phyloP scores from a whole-genome alignment of 2,888 invertebrate genomes.

The Drosophila multiciliata region DNA sequence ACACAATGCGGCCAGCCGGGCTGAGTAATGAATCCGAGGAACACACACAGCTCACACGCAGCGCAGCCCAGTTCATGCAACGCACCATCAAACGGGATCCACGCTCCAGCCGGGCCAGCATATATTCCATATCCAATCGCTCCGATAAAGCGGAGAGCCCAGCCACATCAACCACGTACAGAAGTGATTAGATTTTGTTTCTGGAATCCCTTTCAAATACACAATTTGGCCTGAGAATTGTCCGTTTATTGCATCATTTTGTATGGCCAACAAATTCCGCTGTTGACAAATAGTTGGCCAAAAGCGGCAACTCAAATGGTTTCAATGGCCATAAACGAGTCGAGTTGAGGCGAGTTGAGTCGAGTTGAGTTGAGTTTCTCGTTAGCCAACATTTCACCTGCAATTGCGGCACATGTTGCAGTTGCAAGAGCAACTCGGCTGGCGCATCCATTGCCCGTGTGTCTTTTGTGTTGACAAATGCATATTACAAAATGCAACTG shows the following conservation, averaged over 20 bases:
- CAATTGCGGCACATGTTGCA: constrained; percentile 26
- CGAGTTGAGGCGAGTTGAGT: constrained; percentile 24
- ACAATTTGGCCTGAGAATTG: constrained; percentile 12
- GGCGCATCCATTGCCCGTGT: constrained; percentile 31
- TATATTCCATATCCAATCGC: neutral
- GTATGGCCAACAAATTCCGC: constrained; percentile 36
- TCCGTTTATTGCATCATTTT: constrained; percentile 36
- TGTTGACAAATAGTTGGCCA: constrained; percentile 48
- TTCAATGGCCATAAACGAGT: constrained; percentile 40
- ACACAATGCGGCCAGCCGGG: neutral
- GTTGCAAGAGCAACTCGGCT: constrained; percentile 22
- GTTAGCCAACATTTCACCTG: constrained; percentile 61
- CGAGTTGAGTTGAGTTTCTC: constrained; percentile 34
- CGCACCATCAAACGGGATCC: constrained; percentile 16
- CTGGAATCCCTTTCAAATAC: constrained; percentile 3
- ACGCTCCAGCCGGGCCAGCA: constrained; percentile 18
- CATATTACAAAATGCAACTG: constrained; percentile 73
- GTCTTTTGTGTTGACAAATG: constrained; percentile 74
- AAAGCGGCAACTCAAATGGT: constrained; percentile 27
- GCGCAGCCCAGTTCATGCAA: neutral
- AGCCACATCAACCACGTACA: neutral
- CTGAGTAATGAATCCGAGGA: neutral
- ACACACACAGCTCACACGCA: neutral
- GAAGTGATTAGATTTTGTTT: neutral
- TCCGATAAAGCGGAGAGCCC: neutral